Conservation (phyloP, 2,888 invertebrate genomes). For the Plusia festucae region DNA sequence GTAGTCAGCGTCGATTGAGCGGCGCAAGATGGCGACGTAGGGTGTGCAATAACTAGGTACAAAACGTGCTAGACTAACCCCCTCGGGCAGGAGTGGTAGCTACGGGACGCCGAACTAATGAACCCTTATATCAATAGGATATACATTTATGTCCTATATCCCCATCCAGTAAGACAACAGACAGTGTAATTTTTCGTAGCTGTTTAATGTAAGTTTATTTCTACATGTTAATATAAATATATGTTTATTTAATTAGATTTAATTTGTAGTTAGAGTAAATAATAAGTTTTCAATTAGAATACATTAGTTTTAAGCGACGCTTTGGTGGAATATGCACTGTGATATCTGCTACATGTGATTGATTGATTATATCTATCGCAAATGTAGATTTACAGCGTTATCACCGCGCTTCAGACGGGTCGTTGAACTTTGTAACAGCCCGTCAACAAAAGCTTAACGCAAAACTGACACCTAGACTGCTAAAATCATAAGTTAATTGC, state of each 20-base stretch:
- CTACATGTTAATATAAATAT: too few relatives aligned
- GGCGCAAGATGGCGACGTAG: background rate
- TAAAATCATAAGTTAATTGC: background rate
- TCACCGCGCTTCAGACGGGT: constrained; percentile 1
- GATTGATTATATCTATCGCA: background rate
- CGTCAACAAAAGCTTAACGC: background rate
- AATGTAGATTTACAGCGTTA: background rate
- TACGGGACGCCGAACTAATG: background rate
- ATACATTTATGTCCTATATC: background rate
- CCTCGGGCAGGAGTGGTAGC: background rate
- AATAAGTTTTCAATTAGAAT: background rate
- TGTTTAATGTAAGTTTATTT: background rate
- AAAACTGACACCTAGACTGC: too few relatives aligned
- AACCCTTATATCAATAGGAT: background rate
- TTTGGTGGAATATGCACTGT: background rate
- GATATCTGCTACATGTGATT: background rate
- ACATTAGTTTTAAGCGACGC: background rate
- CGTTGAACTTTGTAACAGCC: constrained; percentile 2
- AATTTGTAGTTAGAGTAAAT: background rate
- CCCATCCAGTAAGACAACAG: background rate
- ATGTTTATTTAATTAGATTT: too few relatives aligned
- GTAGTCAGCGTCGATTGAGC: background rate
- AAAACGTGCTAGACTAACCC: background rate
- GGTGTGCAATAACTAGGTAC: background rate
- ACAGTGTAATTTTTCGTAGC: background rate